phyloP scores from a whole-genome alignment of 2,113 vertebrate genomes.

The Stegostoma tigrinum region DNA sequence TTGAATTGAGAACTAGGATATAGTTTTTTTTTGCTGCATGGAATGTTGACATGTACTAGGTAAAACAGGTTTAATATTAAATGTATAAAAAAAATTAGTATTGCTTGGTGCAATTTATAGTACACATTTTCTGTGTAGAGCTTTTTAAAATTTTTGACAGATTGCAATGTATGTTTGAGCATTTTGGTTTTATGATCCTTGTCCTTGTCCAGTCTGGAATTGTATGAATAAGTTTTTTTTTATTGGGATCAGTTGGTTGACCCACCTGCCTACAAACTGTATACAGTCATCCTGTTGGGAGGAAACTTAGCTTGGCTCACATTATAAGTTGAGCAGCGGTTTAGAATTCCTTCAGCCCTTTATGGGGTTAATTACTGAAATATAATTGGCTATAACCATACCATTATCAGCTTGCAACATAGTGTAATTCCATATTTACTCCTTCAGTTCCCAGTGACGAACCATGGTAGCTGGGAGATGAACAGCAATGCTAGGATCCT shows the following conservation, averaged over 20 bases:
- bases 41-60: not conserved
- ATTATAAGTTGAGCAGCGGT: not conserved
- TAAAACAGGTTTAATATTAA: not conserved
- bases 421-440: not conserved
- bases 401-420: not conserved
- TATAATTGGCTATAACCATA: not conserved
- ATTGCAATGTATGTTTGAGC: not conserved
- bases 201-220: not conserved
- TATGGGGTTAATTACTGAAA: not conserved
- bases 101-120: not conserved
- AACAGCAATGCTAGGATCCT: not conserved
- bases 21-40: not conserved
- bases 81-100: not conserved
- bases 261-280: not conserved
- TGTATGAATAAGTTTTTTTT: not conserved
- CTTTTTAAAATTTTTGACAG: not conserved
- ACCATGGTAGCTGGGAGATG: not conserved
- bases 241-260: not conserved
- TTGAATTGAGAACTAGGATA: not conserved
- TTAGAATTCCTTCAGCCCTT: not conserved
- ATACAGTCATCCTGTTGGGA: not conserved
- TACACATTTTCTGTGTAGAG: not conserved
- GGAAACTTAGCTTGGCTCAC: not conserved
- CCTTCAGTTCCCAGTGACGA: not conserved
- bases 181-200: not conserved